Base-by-base conservation (phyloP, 92 coral and sea anemone species). In the Epizoanthus rinbou region DNA sequence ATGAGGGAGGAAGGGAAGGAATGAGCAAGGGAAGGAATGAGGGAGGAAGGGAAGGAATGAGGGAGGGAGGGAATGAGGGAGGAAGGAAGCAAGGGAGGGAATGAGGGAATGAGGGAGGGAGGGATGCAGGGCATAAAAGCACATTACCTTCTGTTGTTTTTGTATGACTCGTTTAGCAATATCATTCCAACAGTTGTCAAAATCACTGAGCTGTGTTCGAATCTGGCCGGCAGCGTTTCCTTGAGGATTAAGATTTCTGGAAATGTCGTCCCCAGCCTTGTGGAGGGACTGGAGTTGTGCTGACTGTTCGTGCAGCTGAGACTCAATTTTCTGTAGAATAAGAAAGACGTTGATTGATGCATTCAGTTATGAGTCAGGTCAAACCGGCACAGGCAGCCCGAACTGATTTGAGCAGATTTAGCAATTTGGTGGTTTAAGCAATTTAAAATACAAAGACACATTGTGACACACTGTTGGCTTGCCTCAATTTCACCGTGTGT, bases 111-210 rank as follows among this genome's bases (percentile, higher is more conserved):
- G 64, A 22, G 21, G 23, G 13, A 58, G 64, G 64, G 64, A 22
- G n/a, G 8, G 22, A 17, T 2, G 2, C 0, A 58, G 64, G 64
- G 13, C 50, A 50, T 50, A 50, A 50, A 10, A 9, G 54, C 6
- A 15, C n/a, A 18, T 14, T 76, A 76, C 81, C 81, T 76, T 35
- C n/a, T 78, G 82, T 41, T 57, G 21, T 62, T 60, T 62, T 56
- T 59, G 39, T 21, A 78, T 78, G 18, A 78, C 70, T 23, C 70
- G 65, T 78, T 59, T 78, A 41, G 70, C 64, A 9, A 78, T 62
- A 33, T 78, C 70, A 37, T 78, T 78, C 57, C 65, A 78, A 24
- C 82, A 78, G 59, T 62, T 60, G 24, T 78, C 82, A 60, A 78
- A 78, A 41, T 78, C 82, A 39, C 59, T 64, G 41, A 78, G 57